Base-by-base conservation (phyloP, 2,888 invertebrate genomes). In the Aleiodes testaceus region DNA sequence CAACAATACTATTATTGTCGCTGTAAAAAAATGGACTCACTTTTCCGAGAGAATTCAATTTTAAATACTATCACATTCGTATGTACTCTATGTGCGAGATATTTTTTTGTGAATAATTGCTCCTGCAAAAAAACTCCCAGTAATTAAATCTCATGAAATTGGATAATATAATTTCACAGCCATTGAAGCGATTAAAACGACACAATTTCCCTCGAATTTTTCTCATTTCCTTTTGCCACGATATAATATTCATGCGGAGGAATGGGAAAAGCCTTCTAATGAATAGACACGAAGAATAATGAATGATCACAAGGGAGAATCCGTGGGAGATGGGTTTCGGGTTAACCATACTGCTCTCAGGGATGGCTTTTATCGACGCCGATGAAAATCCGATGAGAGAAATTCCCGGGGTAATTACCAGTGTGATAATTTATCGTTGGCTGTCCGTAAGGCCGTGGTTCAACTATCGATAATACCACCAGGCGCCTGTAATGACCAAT, bases 331-430 rank as follows among this genome's bases (percentile, higher is more conserved):
- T 59, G 59, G 59, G 59, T 59, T 59, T 36, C 18, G 64, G 59
- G 59, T 59, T 59, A 59, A 59, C 59, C 59, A 16, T 59, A 12
- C 59, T 14, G 59, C 59, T 36, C n/a, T 16, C 14, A 55, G 55
- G 59, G 16, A 16, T 59, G 55, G 67, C 67, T 68, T 61, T 65
- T 61, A 68, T 68, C 68, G 68, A 68, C 59, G 47, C 30, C 68
- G 59, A 68, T 68, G 68, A 68, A 61, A 68, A 68, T 59, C 61
- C 68, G 50, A 68, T 68, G 68, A 59, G 68, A 61, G 59, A 59
- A 59, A 68, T 68, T 68, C 68, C 49, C 68, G 30, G 61, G 61
- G 20, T 53, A 68, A 68, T 68, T 61, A 68, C 50, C 30, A 47
- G 36, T 45, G 49, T 61, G 50, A 68, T 68, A 68, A 68, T 61